These are phyloP conservation scores for Teleiodes luculella DNA, from an alignment of 2,888 invertebrate genomes.

Conservation along the genomic window DNA sequence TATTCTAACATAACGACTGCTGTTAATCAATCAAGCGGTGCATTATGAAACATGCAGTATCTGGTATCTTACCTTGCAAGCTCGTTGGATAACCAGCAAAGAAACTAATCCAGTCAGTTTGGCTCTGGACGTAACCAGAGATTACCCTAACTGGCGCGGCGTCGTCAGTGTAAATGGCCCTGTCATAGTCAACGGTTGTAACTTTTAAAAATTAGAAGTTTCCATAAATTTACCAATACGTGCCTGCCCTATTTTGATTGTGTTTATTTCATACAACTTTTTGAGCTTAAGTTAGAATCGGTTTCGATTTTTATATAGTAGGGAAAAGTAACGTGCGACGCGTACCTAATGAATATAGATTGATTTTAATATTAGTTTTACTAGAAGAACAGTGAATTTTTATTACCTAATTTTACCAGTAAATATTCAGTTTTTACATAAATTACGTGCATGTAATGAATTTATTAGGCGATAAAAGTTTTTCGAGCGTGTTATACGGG, in stretches of 20 bases:
- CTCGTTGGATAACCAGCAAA: slow-evolving; percentile 1
- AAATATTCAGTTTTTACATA: not conserved
- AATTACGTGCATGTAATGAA: not conserved
- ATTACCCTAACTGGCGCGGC: not conserved
- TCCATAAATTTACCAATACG: too few species aligned
- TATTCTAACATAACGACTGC: not conserved
- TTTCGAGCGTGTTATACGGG: not conserved
- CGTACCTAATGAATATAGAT: too few species aligned
- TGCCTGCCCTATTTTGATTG: not conserved
- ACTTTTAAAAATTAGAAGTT: not conserved
- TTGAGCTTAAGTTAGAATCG: too few species aligned
- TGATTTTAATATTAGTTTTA: too few species aligned
- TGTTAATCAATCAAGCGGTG: not conserved
- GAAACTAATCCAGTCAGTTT: not conserved
- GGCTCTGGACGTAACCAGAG: not conserved
- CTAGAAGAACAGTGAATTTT: not conserved
- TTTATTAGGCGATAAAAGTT: not conserved
- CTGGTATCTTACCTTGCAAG: not conserved
- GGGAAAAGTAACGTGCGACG: not conserved
- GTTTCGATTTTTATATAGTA: too few species aligned
- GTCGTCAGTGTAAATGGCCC: not conserved
- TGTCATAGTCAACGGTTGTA: not conserved
- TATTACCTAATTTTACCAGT: not conserved
- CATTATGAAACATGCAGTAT: slow-evolving; percentile 1
- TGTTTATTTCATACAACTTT: too few species aligned